Evolutionary conservation across 2,888 invertebrate genomes (phyloP).

Genomic region (Tholera decimalis): DNA sequence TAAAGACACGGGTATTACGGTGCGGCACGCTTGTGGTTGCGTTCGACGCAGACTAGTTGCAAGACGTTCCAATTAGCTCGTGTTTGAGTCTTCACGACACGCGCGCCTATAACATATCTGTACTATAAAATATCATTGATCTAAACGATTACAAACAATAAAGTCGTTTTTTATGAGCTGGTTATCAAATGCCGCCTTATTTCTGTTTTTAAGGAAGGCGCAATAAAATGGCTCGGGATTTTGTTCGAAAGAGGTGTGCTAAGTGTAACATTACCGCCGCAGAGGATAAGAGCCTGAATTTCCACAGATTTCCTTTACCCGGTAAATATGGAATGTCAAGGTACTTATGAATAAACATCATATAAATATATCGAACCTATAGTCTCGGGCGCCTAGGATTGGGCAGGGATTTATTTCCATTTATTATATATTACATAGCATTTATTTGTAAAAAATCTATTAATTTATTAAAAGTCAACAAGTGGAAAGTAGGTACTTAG

Average conservation of each 20-base stretch:
- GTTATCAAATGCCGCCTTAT: neutral
- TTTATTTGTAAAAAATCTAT: too few relatives aligned
- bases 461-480: too few relatives aligned
- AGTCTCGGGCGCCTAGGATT: neutral
- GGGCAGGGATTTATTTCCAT: neutral
- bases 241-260: slow-evolving; percentile 12
- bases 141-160: neutral
- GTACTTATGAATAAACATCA: neutral
- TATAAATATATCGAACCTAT: neutral
- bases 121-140: too few relatives aligned
- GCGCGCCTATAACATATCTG: too few relatives aligned
- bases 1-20: too few relatives aligned
- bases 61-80: too few relatives aligned
- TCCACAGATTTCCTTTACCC: slow-evolving; percentile 28
- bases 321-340: slow-evolving; percentile 21
- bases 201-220: neutral
- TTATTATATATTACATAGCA: too few relatives aligned
- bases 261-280: slow-evolving; percentile 13
- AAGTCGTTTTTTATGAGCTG: neutral
- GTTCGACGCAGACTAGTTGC: too few relatives aligned
- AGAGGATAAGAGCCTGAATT: slow-evolving; percentile 17
- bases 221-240: slow-evolving; percentile 9
- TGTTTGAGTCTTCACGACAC: too few relatives aligned
- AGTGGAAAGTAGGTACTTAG: too few relatives aligned
- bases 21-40: too few relatives aligned